Evolutionary conservation across 2,888 invertebrate genomes (phyloP), one percentile per base, ranked within the genome.

Genomic region (Bruchidius siliquastri): DNA sequence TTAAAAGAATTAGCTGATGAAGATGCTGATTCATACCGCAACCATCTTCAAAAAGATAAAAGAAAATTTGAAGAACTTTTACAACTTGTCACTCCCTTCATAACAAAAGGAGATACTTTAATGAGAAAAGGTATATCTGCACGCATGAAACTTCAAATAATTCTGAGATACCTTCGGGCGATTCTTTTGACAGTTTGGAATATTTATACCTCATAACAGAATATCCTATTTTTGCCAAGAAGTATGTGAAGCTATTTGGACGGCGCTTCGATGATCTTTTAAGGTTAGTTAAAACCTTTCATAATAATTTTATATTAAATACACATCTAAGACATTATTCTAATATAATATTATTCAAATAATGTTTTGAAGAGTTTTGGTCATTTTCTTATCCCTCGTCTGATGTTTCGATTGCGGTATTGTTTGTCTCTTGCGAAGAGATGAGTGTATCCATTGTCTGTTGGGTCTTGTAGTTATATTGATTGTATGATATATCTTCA

Each of bases 181-280:
- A 67, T 67, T 20, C n/a, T 70, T 26, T 70, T 20, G 70, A 22
- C 13, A 70, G 26, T 13, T 70, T 73, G 67, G 70, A 70, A 49
- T 69, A 49, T 49, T 67, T 73, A 66, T 73, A 73, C 73, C 73
- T 32, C 69, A 22, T 66, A 73, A 67, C 21, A 70, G 49, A 32
- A 49, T 73, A 66, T 73, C 70, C 69, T 10, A 18, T n/a, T 73
- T 73, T 70, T 49, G 69, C 6, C 67, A 69, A 22, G 68, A 72
- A 22, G 72, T 72, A 22, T 72, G 72, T 22, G 22, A 22, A 22
- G 72, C 72, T n/a, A 72, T 72, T 68, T 72, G 68, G 68, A 26
- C 26, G 68, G 22, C 32, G 67, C 21, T 68, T 72, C 22, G 68
- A 21, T 26, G 67, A 68, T 68, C 68, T 68, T 22, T 68, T 72